Evolutionary conservation across 2,113 vertebrate genomes (phyloP).

Genomic region (Menura novaehollandiae): DNA sequence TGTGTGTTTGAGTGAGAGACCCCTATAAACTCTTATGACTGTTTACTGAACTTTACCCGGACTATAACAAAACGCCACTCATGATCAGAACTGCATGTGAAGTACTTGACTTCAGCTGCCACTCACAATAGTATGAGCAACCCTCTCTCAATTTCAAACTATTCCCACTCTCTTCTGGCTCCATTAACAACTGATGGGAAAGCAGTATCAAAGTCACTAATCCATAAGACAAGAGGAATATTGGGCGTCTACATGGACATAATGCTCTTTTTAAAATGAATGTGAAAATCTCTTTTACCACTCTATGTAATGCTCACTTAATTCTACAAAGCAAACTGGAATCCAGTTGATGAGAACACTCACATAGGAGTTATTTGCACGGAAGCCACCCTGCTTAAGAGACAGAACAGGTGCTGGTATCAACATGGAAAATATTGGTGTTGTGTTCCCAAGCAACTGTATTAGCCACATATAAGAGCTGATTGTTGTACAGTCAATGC

Average conservation of each 20-base stretch:
- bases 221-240: not conserved
- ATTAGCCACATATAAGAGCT: not conserved
- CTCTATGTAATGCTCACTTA: not conserved
- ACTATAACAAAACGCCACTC: not conserved
- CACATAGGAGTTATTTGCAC: not conserved
- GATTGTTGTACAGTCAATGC: not conserved
- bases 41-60: not conserved
- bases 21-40: not conserved
- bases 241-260: not conserved
- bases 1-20: not conserved
- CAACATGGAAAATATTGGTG: slow-evolving; percentile 21
- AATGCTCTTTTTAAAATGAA: not conserved
- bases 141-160: not conserved
- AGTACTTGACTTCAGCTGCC: not conserved
- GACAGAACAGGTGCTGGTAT: slow-evolving; percentile 30
- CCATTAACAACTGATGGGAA: not conserved
- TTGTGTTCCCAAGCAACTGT: slow-evolving; percentile 54
- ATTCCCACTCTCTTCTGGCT: not conserved
- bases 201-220: not conserved
- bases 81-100: not conserved
- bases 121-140: not conserved
- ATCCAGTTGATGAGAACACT: not conserved
- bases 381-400: not conserved
- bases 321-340: not conserved
- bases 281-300: not conserved